Evolutionary conservation across 2,888 invertebrate species (phyloP).

Genomic region (Eugnorisma glareosa): DNA sequence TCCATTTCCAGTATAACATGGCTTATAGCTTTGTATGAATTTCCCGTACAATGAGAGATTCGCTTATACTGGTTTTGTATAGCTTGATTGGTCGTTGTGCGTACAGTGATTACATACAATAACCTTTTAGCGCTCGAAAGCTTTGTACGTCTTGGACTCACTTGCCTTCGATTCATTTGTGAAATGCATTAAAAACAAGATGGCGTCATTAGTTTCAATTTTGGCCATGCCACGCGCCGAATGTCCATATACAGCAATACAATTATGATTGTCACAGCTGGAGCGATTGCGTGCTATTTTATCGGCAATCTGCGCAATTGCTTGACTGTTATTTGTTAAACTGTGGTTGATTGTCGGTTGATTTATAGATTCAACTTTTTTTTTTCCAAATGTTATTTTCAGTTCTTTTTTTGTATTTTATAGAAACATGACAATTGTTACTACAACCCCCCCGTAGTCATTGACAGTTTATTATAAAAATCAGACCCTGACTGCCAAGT

Average conservation of each 20-base stretch:
- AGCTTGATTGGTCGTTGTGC: background rate
- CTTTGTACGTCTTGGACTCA: background rate
- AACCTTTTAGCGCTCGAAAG: background rate
- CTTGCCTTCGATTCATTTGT: background rate
- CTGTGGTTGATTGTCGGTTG: constrained; percentile 18
- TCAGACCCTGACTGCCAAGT: background rate
- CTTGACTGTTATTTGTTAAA: constrained; percentile 30
- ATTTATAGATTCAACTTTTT: background rate
- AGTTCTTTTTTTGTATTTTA: background rate
- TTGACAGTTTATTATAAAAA: background rate
- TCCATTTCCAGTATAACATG: too few species aligned
- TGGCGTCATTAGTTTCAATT: background rate
- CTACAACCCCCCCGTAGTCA: too few species aligned
- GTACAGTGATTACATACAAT: background rate
- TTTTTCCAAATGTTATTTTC: background rate
- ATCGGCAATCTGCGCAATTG: constrained; percentile 52
- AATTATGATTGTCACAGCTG: constrained; percentile 44
- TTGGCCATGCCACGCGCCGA: background rate
- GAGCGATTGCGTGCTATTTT: constrained; percentile 42
- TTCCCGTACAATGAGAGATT: too few species aligned
- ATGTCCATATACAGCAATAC: background rate
- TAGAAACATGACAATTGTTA: background rate
- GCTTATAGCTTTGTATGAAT: too few species aligned
- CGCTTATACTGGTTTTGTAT: background rate
- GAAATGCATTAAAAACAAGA: background rate